Conservation (phyloP, 2,797 vertebrate genomes). For the Chiloscyllium punctatum region DNA sequence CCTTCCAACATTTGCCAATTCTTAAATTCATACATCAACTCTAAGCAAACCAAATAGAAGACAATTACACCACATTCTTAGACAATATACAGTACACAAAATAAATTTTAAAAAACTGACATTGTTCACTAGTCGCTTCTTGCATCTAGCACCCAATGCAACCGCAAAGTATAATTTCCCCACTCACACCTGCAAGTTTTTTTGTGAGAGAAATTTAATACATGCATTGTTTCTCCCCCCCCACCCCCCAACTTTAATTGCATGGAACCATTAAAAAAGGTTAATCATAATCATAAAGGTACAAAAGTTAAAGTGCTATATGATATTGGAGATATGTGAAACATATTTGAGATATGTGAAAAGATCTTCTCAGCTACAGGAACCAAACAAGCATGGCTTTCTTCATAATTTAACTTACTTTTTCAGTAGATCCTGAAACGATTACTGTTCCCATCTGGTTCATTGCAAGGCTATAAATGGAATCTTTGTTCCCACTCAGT, state of each 20-base stretch:
- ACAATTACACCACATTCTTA: neutral
- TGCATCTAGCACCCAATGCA: neutral
- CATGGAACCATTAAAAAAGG: neutral
- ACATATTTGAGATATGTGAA: neutral
- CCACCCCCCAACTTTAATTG: neutral
- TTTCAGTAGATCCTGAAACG: slow-evolving; percentile 96
- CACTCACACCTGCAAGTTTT: neutral
- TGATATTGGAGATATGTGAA: neutral
- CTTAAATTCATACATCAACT: neutral
- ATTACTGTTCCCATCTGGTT: slow-evolving; percentile 98
- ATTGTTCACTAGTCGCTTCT: neutral
- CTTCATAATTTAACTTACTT: slow-evolving; percentile 60
- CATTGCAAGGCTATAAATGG: slow-evolving; percentile 98
- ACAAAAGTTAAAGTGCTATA: neutral
- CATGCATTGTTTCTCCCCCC: too few relatives aligned
- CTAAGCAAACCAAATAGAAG: neutral
- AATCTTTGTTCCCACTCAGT: slow-evolving; percentile 97
- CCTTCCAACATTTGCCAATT: neutral
- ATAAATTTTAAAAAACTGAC: neutral
- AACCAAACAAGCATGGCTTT: neutral
- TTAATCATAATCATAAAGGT: too few relatives aligned
- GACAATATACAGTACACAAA: neutral
- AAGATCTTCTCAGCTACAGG: neutral
- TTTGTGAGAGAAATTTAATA: neutral
- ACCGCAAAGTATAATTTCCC: neutral